Conservation (phyloP, 2,113 vertebrate species). For the Miniopterus natalensis region DNA sequence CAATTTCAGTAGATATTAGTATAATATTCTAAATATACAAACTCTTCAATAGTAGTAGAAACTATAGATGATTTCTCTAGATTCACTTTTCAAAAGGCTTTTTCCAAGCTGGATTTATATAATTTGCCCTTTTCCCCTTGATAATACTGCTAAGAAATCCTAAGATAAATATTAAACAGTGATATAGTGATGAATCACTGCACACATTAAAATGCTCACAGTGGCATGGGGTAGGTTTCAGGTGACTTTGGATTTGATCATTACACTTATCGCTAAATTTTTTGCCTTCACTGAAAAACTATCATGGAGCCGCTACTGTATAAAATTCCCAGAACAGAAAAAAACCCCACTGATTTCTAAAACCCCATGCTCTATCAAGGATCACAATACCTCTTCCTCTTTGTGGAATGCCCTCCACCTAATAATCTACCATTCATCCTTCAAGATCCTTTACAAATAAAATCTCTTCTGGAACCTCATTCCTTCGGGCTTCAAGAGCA, state of each 20-base stretch:
- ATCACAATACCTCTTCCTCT: not conserved
- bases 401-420: not conserved
- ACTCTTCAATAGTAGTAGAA: slow-evolving; percentile 10
- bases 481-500: not conserved
- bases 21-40: slow-evolving; percentile 38
- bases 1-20: slow-evolving; percentile 26
- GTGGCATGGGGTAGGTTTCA: not conserved
- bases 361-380: not conserved
- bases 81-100: slow-evolving; percentile 42
- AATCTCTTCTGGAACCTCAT: not conserved
- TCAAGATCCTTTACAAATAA: not conserved
- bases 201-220: not conserved
- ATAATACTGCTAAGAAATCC: slow-evolving; percentile 23
- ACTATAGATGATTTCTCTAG: not conserved
- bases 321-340: not conserved
- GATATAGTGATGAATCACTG: not conserved
- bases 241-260: not conserved
- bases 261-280: not conserved
- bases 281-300: not conserved
- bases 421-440: not conserved
- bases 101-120: slow-evolving; percentile 17
- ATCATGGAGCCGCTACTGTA: not conserved
- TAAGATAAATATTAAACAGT: slow-evolving; percentile 33
- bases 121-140: slow-evolving; percentile 6
- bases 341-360: slow-evolving; percentile 10